Evolutionary conservation across 2,888 invertebrate genomes (phyloP).

Genomic region (Drosophila birchii): DNA sequence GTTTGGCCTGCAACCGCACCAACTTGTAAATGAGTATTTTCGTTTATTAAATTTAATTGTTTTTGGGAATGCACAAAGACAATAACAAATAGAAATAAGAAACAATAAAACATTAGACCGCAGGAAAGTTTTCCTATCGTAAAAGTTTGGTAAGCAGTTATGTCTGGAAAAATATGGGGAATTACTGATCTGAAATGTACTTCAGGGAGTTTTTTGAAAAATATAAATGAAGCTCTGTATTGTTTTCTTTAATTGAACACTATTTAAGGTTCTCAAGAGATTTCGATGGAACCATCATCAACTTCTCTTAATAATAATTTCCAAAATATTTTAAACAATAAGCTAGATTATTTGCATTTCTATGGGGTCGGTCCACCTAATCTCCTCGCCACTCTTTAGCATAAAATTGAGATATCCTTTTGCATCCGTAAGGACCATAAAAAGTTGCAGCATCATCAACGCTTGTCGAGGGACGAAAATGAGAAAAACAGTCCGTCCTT

Average conservation of each 20-base stretch:
- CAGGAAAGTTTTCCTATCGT: slow-evolving; percentile 18
- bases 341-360: slow-evolving; percentile 16
- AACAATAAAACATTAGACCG: slow-evolving; percentile 11
- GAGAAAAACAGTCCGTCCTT: slow-evolving; percentile 16
- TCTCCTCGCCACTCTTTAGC: slow-evolving; percentile 10
- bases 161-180: background rate
- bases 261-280: background rate
- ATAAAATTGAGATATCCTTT: slow-evolving; percentile 61
- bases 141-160: slow-evolving; percentile 9
- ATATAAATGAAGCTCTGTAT: background rate
- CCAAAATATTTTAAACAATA: slow-evolving; percentile 6
- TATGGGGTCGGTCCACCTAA: slow-evolving; percentile 1
- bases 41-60: slow-evolving; percentile 74
- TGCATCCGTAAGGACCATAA: slow-evolving; percentile 53
- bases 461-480: slow-evolving; percentile 43
- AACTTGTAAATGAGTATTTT: slow-evolving; percentile 48
- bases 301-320: background rate
- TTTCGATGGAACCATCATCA: background rate
- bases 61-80: slow-evolving; percentile 39
- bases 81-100: background rate
- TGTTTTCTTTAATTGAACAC: background rate
- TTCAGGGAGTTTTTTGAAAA: background rate
- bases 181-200: background rate
- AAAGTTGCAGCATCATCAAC: slow-evolving; percentile 72
- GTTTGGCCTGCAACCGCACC: slow-evolving; percentile 26